A percentile compares a stretch with the other conserved stretches of the same genome.
These are phyloP conservation scores for Tanypteryx hageni DNA, from an alignment of 2,888 invertebrate species.

Conservation along the genomic window DNA sequence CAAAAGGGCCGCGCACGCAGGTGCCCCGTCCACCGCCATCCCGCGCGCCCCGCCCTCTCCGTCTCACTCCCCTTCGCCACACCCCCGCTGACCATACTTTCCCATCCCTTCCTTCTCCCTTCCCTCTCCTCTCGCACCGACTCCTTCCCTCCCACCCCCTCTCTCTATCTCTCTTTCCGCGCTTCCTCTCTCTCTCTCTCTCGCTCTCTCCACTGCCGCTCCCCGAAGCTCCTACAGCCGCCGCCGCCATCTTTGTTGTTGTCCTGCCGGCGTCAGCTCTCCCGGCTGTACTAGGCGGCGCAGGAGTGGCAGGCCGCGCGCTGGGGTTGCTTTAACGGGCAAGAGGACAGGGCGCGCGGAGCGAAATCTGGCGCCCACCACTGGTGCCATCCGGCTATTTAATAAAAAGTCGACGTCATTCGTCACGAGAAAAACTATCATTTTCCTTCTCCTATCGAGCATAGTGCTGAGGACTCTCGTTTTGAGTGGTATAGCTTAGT, in stretches of 20 bases:
- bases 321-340: not conserved
- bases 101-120: slow-evolving; percentile 30
- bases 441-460: not conserved
- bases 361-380: not conserved
- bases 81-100: slow-evolving; percentile 62
- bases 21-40: slow-evolving; percentile 44
- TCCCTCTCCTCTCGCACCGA: not conserved
- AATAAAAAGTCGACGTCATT: not conserved
- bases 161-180: not conserved
- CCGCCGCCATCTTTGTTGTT: slow-evolving; percentile 63
- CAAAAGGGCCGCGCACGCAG: slow-evolving; percentile 64
- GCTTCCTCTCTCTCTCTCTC: slow-evolving; percentile 26
- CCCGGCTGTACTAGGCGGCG: slow-evolving; percentile 59
- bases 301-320: slow-evolving; percentile 13
- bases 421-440: not conserved
- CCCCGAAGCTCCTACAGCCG: not conserved
- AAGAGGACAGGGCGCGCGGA: not conserved
- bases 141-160: not conserved
- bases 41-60: slow-evolving; percentile 55
- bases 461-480: not conserved
- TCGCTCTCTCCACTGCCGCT: not conserved
- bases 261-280: slow-evolving; percentile 61
- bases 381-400: not conserved
- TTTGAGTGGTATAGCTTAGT: not conserved
- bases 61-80: slow-evolving; percentile 34